Evolutionary conservation across 1,140 invertebrate genomes (phyloP), one percentile per base, ranked within the genome.

Genomic region (Galendromus occidentalis): DNA sequence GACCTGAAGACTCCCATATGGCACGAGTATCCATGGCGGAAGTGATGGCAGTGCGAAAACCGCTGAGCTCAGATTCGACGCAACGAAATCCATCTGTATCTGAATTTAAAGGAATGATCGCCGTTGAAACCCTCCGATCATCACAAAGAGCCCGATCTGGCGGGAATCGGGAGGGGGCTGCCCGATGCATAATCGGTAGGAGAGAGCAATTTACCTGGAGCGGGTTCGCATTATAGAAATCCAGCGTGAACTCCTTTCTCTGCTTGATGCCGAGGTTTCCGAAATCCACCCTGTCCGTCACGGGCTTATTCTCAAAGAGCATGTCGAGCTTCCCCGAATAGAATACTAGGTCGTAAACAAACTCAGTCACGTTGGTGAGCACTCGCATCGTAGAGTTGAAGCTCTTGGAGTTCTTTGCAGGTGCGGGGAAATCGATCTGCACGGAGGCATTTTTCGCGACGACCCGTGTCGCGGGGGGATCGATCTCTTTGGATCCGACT

Each of bases 341-440:
- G 22, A 59, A 59, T 22, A 20, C 51, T 6, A 59, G 20, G 14
- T 59, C 33, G 22, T 59, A 59, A 29, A 29, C 51, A 22, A 59
- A 59, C 22, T 59, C 51, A 17, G 51, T 59, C 6, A 59, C 51
- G 51, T 59, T 59, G 4, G 51, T 59, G 22, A 59, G 51, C 14
- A 59, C 22, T 14, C 51, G 12, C 51, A 59, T 29, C 1, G 51
- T 29, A 25, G 51, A 25, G 22, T 59, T 59, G 22, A 29, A 59
- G 22, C 51, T 39, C 9, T 9, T 39, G 4, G 4, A 9, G 33
- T 9, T 9, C 4, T 39, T 39, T 39, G 4, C 33, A 39, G 33
- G 33, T 9, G 4, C 4, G 9, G 33, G 33, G 9, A 39, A 6
- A 39, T 39, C 33, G 33, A 39, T 39, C 4, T 39, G 33, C 33